These are phyloP conservation scores for Antrozous pallidus DNA, from an alignment of 2,797 vertebrate genomes.

Conservation along the genomic window DNA sequence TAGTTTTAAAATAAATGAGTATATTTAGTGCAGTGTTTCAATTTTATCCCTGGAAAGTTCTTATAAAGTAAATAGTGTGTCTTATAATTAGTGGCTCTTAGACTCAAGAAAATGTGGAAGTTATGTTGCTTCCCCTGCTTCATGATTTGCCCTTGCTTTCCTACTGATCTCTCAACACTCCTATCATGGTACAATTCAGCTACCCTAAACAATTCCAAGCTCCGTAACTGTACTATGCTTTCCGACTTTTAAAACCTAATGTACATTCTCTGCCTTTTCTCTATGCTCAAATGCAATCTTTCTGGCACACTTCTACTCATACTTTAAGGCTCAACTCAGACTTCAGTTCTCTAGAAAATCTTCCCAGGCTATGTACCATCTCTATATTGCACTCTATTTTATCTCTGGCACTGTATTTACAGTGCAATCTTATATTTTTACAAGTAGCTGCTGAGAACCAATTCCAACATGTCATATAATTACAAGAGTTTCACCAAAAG, in stretches of 20 bases:
- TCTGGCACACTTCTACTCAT: not conserved
- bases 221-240: not conserved
- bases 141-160: not conserved
- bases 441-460: not conserved
- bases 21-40: not conserved
- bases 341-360: slow-evolving; percentile 10
- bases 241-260: not conserved
- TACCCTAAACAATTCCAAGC: not conserved
- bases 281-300: not conserved
- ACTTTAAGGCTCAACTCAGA: not conserved
- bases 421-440: slow-evolving; percentile 64
- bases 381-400: not conserved
- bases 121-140: not conserved
- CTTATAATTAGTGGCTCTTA: not conserved
- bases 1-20: slow-evolving; percentile 42
- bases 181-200: not conserved
- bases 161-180: not conserved
- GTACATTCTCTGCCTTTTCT: not conserved
- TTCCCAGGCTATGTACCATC: not conserved
- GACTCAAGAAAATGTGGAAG: not conserved
- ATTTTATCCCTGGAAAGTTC: not conserved
- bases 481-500: too few relatives aligned
- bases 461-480: too few relatives aligned
- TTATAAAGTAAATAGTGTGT: not conserved
- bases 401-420: slow-evolving; percentile 47